Base-by-base conservation (phyloP, 2,888 invertebrate genomes). In the Caenorhabditis parvicauda region DNA sequence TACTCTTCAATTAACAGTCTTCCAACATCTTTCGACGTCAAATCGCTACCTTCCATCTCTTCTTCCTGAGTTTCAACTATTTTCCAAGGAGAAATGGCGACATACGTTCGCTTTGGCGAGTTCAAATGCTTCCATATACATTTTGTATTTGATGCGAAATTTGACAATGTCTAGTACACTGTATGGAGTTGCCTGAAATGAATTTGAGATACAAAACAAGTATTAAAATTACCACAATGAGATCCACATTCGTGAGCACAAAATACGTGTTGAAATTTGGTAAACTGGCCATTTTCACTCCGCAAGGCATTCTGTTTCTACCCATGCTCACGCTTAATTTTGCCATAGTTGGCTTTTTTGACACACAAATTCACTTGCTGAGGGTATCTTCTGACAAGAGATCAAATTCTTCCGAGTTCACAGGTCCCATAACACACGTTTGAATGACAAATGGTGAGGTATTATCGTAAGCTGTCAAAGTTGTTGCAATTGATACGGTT, bases 141-240 rank as follows among this genome's bases (percentile, higher is more conserved):
- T 49, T n/a, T 61, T 61, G 38, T 81, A 77, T 21, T 75, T 69
- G 49, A 81, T 28, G 25, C 77, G 65, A 79, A 77, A 81, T 14
- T 50, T 38, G 2, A 81, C 70, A 25, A 67, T 69, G 41, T 81
- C 74, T 47, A 74, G 73, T 0, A 71, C 67, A 5, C 74, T 69
- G 42, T 72, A 79, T 4, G 81, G 79, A 28, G 64, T 59, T 2
- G 77, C 76, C 74, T 66, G 39, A 29, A 2, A 22, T 44, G 17
- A 19, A 17, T 14, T 21, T 5, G 9, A 5, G 27, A 28, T 25
- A 17, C 17, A 3, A 44, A 19, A 37, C 9, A 21, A 22, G 14
- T n/a, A 44, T n/a, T 9, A 17, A 29, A 39, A 42, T 37, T n/a
- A 70, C 75, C 51, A 71, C 63, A n/a, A 81, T 72, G 42, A 80